Percentiles rank a stretch among this genome's conserved stretches.
phyloP scores from a whole-genome alignment of 2,113 vertebrate species.

The Salminus brasiliensis region DNA sequence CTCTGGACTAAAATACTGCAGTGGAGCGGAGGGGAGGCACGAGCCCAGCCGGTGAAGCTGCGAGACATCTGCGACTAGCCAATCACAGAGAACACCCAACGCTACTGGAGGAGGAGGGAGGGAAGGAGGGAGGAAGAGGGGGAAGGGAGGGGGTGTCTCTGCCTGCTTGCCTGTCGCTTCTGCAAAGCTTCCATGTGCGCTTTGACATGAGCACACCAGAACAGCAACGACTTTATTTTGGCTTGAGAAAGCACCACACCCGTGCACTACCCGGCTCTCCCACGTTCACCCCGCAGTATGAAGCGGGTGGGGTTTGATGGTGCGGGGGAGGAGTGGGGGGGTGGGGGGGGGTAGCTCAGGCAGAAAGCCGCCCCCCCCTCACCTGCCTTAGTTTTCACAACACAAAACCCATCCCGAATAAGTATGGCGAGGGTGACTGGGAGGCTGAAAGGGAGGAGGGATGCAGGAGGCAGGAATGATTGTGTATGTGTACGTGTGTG shows the following conservation, averaged over 20 bases:
- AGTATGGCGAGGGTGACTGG: conserved; percentile 45
- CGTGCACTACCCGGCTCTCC: conserved; percentile 2
- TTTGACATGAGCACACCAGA: background rate
- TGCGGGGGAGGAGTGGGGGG: conserved; percentile 7
- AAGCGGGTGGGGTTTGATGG: conserved; percentile 8
- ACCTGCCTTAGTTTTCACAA: conserved; percentile 50
- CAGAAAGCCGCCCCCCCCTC: too few relatives aligned
- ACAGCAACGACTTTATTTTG: background rate
- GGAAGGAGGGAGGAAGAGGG: background rate
- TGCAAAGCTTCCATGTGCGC: background rate
- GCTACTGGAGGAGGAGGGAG: background rate
- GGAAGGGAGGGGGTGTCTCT: too few relatives aligned
- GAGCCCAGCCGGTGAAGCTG: conserved; percentile 32
- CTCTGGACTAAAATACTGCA: conserved; percentile 74
- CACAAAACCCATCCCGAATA: conserved; percentile 66
- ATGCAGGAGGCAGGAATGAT: conserved; percentile 36
- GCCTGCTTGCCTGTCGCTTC: conserved; percentile 5
- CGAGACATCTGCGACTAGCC: conserved; percentile 8
- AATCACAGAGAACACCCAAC: background rate
- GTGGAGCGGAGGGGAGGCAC: conserved; percentile 61
- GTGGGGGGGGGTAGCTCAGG: conserved; percentile 8
- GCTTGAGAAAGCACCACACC: conserved; percentile 50
- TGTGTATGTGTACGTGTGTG: background rate
- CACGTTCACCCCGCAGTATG: conserved; percentile 21
- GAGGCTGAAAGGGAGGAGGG: conserved; percentile 40